These are phyloP conservation scores for Ligdia adustata DNA, from an alignment of 2,888 invertebrate species.

Conservation along the genomic window DNA sequence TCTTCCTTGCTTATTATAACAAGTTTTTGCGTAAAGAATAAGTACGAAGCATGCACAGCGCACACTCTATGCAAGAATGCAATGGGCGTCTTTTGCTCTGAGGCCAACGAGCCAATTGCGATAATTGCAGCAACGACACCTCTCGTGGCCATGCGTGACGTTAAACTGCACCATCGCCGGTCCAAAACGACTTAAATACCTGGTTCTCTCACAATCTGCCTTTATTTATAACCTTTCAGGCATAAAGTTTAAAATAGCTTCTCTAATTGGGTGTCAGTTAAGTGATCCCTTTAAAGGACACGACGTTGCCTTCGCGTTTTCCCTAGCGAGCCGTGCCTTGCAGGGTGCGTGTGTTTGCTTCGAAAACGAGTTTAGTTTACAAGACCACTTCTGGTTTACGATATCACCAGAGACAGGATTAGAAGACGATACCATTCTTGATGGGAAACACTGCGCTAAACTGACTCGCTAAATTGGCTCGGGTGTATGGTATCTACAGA, in stretches of 20 bases:
- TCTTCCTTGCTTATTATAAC: no score
- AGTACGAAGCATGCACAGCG: constrained; percentile 35
- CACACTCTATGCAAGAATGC: constrained; percentile 53
- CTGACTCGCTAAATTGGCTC: constrained; percentile 69
- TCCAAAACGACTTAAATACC: constrained; percentile 54
- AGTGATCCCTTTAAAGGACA: constrained; percentile 50
- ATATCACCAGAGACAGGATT: constrained; percentile 78
- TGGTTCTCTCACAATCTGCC: constrained; percentile 42
- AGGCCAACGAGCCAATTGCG: constrained; percentile 81
- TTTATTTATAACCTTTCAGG: constrained; percentile 43
- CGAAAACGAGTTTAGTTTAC: constrained; percentile 74
- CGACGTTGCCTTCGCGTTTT: constrained; percentile 60
- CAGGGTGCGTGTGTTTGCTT: constrained; percentile 70
- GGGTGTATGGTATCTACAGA: constrained; percentile 64
- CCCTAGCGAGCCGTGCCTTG: constrained; percentile 57
- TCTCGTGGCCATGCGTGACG: constrained; percentile 76
- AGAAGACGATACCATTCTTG: constrained; percentile 76
- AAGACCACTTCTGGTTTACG: constrained; percentile 79
- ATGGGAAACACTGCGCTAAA: constrained; percentile 74
- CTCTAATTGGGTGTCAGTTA: constrained; percentile 41
- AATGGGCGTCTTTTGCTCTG: constrained; percentile 76
- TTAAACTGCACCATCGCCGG: constrained; percentile 55
- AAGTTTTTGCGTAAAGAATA: constrained; percentile 17
- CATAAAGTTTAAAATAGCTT: constrained; percentile 54
- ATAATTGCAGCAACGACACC: constrained; percentile 81